A percentile compares a stretch with the other conserved stretches of the same genome.
These are phyloP conservation scores for Lophius americanus DNA, from an alignment of 2,797 vertebrate genomes.

Conservation along the genomic window DNA sequence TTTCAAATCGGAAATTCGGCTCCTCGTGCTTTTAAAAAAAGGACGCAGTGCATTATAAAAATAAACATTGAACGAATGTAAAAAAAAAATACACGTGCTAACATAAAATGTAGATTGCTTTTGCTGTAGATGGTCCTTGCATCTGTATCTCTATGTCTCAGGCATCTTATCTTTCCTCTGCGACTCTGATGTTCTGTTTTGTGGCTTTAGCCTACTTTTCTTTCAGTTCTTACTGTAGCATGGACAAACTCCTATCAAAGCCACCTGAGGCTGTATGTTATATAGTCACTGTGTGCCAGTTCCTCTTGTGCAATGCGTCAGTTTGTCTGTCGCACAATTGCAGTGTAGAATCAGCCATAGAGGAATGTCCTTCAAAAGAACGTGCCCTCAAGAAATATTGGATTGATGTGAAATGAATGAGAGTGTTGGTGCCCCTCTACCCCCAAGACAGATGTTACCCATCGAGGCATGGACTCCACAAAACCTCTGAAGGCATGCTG, in stretches of 20 bases:
- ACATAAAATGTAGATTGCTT: neutral
- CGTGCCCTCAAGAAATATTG: neutral
- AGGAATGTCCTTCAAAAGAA: neutral
- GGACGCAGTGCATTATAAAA: too few relatives aligned
- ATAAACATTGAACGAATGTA: too few relatives aligned
- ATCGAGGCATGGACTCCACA: too few relatives aligned
- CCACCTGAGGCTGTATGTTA: slow-evolving; percentile 31
- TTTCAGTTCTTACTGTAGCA: slow-evolving; percentile 20
- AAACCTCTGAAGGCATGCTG: too few relatives aligned
- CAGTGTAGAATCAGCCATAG: slow-evolving; percentile 5
- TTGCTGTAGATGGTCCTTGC: too few relatives aligned
- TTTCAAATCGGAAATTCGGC: too few relatives aligned
- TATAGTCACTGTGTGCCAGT: slow-evolving; percentile 41
- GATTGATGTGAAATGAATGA: too few relatives aligned
- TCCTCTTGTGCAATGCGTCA: slow-evolving; percentile 29
- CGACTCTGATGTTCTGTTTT: slow-evolving; percentile 10
- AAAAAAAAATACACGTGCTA: neutral
- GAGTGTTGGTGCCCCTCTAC: too few relatives aligned
- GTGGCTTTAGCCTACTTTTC: slow-evolving; percentile 12
- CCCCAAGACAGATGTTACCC: too few relatives aligned
- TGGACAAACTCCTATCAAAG: slow-evolving; percentile 26
- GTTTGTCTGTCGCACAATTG: slow-evolving; percentile 20
- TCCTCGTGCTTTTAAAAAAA: too few relatives aligned
- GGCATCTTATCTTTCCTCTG: neutral
- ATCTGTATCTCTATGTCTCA: neutral